These are phyloP conservation scores for Sebastiscus tertius DNA, from an alignment of 2,797 vertebrate genomes.

Conservation along the genomic window DNA sequence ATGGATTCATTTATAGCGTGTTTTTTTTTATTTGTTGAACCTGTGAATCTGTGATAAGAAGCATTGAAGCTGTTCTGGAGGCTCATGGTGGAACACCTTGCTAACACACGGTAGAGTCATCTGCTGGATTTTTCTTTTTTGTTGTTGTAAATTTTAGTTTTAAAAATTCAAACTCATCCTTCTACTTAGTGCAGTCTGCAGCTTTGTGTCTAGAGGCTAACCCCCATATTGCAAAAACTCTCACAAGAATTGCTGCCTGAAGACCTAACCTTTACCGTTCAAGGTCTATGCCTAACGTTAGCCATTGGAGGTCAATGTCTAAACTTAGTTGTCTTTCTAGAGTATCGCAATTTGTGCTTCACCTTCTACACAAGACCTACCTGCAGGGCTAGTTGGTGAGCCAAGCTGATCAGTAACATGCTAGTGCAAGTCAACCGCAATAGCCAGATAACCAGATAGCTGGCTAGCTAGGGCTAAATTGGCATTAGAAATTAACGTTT, in stretches of 20 bases:
- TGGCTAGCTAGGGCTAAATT: not conserved
- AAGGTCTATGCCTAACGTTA: not conserved
- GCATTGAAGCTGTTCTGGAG: not conserved
- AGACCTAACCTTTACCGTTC: not conserved
- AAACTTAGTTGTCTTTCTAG: not conserved
- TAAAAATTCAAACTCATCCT: not conserved
- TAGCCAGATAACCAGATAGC: not conserved
- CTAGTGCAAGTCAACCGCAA: not conserved
- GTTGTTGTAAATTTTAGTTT: no score
- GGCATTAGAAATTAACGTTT: not conserved
- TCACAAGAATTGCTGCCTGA: no score
- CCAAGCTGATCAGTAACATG: not conserved
- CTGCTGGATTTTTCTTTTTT: no score
- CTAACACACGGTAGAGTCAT: not conserved
- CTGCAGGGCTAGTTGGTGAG: not conserved
- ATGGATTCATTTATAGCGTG: not conserved
- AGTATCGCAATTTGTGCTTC: not conserved
- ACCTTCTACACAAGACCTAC: not conserved
- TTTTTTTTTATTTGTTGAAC: not conserved
- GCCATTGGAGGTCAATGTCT: not conserved
- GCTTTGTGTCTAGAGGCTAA: not conserved
- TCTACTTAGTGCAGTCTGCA: not conserved
- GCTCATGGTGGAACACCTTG: not conserved
- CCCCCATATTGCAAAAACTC: no score
- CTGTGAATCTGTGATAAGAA: not conserved